Conservation (phyloP, 2,113 vertebrate genomes). For the Nannospalax galili region DNA sequence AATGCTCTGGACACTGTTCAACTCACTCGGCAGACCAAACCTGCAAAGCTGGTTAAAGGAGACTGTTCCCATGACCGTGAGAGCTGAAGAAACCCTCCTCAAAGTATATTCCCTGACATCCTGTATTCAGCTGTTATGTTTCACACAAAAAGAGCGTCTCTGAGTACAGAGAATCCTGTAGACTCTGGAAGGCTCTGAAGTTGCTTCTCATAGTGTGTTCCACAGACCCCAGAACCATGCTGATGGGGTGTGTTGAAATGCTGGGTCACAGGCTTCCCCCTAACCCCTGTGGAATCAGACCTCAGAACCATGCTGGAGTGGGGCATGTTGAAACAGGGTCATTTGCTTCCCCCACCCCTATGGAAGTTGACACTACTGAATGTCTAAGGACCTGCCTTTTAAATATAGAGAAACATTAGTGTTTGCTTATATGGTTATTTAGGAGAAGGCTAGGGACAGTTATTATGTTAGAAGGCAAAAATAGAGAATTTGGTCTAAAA, state of each 20-base stretch:
- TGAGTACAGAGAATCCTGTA: not conserved
- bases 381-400: not conserved
- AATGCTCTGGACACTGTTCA: not conserved
- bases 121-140: not conserved
- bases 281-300: not conserved
- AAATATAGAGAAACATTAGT: not conserved
- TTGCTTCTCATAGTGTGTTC: not conserved
- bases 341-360: fast-evolving
- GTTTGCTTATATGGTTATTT: not conserved
- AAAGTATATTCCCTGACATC: not conserved
- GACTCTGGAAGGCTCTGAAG: not conserved
- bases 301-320: not conserved
- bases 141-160: not conserved
- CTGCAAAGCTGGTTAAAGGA: not conserved
- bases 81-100: not conserved
- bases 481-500: constrained; percentile 2
- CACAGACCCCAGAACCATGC: not conserved
- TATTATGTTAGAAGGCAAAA: not conserved
- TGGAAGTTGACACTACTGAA: not conserved
- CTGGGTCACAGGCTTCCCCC: not conserved
- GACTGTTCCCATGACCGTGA: too few relatives aligned
- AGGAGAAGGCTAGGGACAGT: not conserved
- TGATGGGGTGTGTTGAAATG: not conserved
- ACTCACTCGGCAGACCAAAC: not conserved
- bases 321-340: not conserved